A percentile compares a stretch with the other conserved stretches of the same genome.
These are phyloP conservation scores for Dugesia japonica DNA, from an alignment of 2,888 invertebrate genomes.

Conservation along the genomic window DNA sequence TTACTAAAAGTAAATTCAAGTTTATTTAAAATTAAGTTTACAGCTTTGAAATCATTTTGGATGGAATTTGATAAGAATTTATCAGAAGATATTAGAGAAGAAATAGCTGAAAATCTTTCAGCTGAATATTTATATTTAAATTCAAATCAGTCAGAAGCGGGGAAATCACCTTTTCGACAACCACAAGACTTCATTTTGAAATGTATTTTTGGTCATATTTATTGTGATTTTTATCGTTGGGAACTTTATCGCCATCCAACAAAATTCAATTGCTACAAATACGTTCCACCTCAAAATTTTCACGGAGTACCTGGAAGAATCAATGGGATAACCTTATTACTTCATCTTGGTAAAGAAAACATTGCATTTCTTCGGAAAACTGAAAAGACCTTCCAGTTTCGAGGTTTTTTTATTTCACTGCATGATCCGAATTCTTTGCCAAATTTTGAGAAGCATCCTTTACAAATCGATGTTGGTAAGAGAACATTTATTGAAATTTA, in stretches of 20 bases:
- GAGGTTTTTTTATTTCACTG: slow-evolving; percentile 20
- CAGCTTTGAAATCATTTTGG: neutral
- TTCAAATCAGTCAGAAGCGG: neutral
- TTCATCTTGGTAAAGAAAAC: slow-evolving; percentile 24
- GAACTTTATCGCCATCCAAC: neutral
- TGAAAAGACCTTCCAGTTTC: neutral
- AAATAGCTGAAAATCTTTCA: neutral
- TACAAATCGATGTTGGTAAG: slow-evolving; percentile 9
- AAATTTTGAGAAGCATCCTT: slow-evolving; percentile 24
- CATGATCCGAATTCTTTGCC: slow-evolving; percentile 21
- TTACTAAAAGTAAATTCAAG: neutral
- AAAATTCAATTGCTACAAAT: slow-evolving; percentile 22
- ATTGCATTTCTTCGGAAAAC: neutral
- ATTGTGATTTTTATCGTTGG: slow-evolving; percentile 16
- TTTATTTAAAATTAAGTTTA: neutral
- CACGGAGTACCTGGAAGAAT: neutral
- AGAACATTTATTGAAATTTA: slow-evolving; percentile 2
- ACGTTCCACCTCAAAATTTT: neutral
- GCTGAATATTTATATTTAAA: neutral
- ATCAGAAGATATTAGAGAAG: neutral
- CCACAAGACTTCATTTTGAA: slow-evolving; percentile 23
- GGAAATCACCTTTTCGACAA: neutral
- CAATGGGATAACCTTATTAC: neutral
- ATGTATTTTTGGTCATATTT: neutral
- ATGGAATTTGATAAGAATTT: neutral